These are phyloP conservation scores for Sarcophaga carnaria DNA, from an alignment of 2,888 invertebrate species.

Conservation along the genomic window DNA sequence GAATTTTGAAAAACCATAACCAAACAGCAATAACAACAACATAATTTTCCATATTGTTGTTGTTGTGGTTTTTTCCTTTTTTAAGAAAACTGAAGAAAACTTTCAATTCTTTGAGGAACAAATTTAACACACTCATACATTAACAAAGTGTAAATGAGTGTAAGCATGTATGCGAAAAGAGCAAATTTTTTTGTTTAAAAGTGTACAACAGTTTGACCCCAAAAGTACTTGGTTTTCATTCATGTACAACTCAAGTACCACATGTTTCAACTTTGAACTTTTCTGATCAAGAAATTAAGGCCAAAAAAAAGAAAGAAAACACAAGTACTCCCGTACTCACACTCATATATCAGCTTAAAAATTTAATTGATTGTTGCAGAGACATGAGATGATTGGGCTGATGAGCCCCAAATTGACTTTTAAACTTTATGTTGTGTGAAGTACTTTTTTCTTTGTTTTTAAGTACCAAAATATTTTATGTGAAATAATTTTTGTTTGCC, in stretches of 20 bases:
- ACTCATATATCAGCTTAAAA: slow-evolving; percentile 19
- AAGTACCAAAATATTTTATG: too few relatives aligned
- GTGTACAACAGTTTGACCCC: too few relatives aligned
- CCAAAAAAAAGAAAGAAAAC: not conserved
- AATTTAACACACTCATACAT: too few relatives aligned
- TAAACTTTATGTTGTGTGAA: not conserved
- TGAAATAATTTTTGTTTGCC: too few relatives aligned
- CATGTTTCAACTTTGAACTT: slow-evolving; percentile 34
- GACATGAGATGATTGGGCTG: not conserved
- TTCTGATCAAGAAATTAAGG: not conserved
- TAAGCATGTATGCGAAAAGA: too few relatives aligned
- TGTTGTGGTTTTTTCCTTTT: not conserved
- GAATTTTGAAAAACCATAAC: not conserved
- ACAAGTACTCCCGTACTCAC: not conserved
- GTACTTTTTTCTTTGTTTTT: too few relatives aligned
- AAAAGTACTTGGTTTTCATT: not conserved
- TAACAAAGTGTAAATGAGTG: too few relatives aligned
- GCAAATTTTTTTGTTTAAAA: too few relatives aligned
- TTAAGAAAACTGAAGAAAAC: not conserved
- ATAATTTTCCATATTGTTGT: not conserved
- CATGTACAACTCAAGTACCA: not conserved
- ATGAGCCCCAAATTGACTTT: not conserved
- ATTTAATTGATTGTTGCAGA: slow-evolving; percentile 35
- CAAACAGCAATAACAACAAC: not conserved
- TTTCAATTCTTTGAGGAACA: too few relatives aligned